Evolutionary conservation across 2,797 vertebrate genomes (phyloP), one percentile per base, ranked within the genome.

Genomic region (Pangasius sanitwongsei): DNA sequence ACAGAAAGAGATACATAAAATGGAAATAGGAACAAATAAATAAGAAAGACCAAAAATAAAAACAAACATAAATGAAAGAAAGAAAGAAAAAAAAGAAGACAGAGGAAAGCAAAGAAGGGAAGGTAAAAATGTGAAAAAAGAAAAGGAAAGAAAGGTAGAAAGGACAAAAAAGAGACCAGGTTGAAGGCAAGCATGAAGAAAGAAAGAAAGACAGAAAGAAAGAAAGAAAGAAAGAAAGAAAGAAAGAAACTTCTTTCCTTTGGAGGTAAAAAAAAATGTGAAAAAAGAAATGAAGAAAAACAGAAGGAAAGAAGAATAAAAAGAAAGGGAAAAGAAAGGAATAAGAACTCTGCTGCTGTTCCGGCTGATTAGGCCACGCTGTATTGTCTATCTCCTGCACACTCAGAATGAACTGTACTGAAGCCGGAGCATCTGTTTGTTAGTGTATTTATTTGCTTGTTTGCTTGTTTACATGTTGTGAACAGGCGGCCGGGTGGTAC

Each of bases 391-490:
- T 67, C n/a, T 6, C 28, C 61, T 65, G 1, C 41, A 11, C 41
- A 83, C 28, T 20, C 63, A 0, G 63, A 84, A 28, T 69, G 63
- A 50, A 69, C 15, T 53, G 25, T 23, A 69, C 83, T 31, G 83
- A 20, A 84, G 44, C 63, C 23, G 3, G n/a, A 84, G 83, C 83
- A 84, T 84, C 83, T 84, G 83, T 85, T 69, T 57, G 61, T 55
- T 57, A 70, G 63, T 18, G 59, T 86, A 93, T 91, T 91, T 89
- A 91, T 93, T 94, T 94, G 92, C 65, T 87, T 69, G 59, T 82
- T 83, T 44, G 48, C 74, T 85, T 84, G 63, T 83, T 83, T 83
- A 11, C 25, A 6, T 50, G 82, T 53, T 53, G 63, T 84, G 63
- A 67, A 67, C 83, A 84, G 44, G 44, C 8, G 8, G 83, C 44